These are phyloP conservation scores for Eupeodes latifasciatus DNA, from an alignment of 2,888 invertebrate species.

Conservation along the genomic window DNA sequence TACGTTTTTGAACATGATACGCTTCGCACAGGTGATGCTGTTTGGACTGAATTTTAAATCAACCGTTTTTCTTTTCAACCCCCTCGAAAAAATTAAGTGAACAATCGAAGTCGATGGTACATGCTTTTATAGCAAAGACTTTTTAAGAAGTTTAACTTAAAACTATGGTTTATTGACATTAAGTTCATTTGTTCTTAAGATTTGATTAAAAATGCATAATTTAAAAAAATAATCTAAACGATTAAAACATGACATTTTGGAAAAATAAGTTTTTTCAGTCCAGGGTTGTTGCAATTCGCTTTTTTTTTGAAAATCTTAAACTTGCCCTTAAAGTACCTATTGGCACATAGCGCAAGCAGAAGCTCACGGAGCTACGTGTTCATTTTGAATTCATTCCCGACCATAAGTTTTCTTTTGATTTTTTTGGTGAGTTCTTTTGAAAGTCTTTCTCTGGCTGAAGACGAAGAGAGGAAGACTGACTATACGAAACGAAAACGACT, in stretches of 20 bases:
- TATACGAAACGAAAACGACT: not conserved
- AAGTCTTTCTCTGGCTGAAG: conserved; percentile 25
- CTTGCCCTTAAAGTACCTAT: not conserved
- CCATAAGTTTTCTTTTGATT: conserved; percentile 50
- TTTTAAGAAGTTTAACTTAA: too few species aligned
- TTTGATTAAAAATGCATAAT: too few species aligned
- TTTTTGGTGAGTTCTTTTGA: not conserved
- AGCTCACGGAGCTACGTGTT: conserved; percentile 58
- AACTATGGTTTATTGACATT: too few species aligned
- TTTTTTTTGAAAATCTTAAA: not conserved
- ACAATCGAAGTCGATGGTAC: not conserved
- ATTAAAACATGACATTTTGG: too few species aligned
- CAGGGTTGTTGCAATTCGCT: not conserved
- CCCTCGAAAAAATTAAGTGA: not conserved
- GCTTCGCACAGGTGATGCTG: conserved; percentile 64
- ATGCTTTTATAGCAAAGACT: not conserved
- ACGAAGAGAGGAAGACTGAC: not conserved
- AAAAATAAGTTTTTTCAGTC: too few species aligned
- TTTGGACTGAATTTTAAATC: conserved; percentile 67
- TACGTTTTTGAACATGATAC: conserved; percentile 65
- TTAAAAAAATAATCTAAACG: too few species aligned
- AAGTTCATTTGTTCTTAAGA: too few species aligned
- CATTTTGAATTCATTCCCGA: conserved; percentile 68
- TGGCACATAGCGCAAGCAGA: not conserved
- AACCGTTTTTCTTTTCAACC: conserved; percentile 11